Evolutionary conservation across 2,113 vertebrate genomes (phyloP).

Genomic region (Sorex fumeus): DNA sequence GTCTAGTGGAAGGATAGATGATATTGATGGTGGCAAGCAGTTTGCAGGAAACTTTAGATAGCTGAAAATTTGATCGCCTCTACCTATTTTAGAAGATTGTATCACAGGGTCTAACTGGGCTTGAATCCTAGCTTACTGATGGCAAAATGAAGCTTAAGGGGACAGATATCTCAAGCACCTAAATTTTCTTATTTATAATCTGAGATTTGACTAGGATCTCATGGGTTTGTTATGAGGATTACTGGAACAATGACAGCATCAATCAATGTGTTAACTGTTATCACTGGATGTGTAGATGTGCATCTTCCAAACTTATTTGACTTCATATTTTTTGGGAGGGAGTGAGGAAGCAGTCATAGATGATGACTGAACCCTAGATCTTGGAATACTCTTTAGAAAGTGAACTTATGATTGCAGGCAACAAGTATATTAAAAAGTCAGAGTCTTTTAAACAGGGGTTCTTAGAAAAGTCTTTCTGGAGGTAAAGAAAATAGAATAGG

Average conservation of each 20-base stretch:
- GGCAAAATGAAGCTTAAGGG: neutral
- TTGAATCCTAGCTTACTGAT: constrained; percentile 6
- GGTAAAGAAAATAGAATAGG: neutral
- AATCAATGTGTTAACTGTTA: neutral
- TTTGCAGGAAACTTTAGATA: neutral
- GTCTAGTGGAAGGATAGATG: neutral
- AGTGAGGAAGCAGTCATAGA: neutral
- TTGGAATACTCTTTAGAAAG: neutral
- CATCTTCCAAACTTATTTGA: neutral
- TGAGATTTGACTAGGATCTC: neutral
- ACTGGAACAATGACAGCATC: neutral
- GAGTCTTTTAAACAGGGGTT: neutral
- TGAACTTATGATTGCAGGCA: neutral
- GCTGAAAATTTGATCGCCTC: neutral
- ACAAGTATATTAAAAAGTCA: neutral
- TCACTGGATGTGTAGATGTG: neutral
- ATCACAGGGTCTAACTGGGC: neutral
- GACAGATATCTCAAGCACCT: neutral
- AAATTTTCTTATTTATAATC: neutral
- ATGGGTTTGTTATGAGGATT: neutral
- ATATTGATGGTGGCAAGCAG: neutral
- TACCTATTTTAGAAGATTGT: neutral
- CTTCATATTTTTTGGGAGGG: neutral
- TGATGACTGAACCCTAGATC: neutral
- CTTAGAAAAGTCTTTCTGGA: neutral